Conservation (phyloP, 2,888 invertebrate genomes). For the Agonopterix subpropinquella region DNA sequence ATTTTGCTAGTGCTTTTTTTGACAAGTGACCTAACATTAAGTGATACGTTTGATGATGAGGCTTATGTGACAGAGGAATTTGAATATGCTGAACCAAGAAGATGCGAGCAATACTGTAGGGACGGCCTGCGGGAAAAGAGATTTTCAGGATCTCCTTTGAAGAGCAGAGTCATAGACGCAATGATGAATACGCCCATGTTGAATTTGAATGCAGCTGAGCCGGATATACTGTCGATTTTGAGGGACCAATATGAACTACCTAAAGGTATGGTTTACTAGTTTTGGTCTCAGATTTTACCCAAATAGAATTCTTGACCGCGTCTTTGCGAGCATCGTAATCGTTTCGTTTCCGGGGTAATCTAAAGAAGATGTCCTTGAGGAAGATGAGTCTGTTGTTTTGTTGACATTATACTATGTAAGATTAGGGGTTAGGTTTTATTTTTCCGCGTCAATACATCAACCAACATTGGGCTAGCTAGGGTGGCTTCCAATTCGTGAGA, state of each 20-base stretch:
- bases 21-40: not conserved
- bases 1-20: no score
- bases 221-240: conserved; percentile 40
- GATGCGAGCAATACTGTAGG: conserved; percentile 30
- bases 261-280: conserved; percentile 32
- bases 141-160: conserved; percentile 14
- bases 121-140: conserved; percentile 26
- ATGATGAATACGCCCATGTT: conserved; percentile 47
- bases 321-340: no score
- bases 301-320: no score
- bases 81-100: conserved; percentile 28
- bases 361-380: no score
- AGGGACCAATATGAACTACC: conserved; percentile 53
- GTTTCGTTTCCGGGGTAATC: no score
- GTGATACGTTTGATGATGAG: conserved; percentile 21
- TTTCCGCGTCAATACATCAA: no score
- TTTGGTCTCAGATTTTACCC: no score
- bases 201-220: conserved; percentile 29
- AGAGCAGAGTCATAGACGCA: conserved; percentile 44
- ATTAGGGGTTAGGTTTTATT: no score
- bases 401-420: no score
- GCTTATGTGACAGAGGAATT: conserved; percentile 23
- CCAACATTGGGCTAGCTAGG: no score
- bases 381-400: no score
- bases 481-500: no score